Evolutionary conservation across 2,888 invertebrate genomes (phyloP), one percentile per base, ranked within the genome.

Genomic region (Cosmopolites sordidus): DNA sequence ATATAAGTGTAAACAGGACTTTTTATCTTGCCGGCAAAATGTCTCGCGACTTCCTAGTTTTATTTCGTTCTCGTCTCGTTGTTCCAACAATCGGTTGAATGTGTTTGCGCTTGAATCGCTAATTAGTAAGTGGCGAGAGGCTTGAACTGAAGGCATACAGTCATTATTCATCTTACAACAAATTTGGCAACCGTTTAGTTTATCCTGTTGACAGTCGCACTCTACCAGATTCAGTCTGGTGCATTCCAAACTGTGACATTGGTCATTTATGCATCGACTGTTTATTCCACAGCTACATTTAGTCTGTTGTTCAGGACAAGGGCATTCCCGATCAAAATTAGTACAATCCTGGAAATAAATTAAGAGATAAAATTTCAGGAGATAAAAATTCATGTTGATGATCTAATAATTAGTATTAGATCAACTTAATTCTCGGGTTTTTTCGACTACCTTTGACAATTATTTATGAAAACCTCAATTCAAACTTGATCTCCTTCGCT

Each of bases 191-290:
- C 40, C 2, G 11, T 33, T 22, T 16, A 27, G 15, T n/a, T 51
- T 62, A 12, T 60, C 64, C 3, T 43, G 11, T 6, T 66, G 59
- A 59, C 79, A 79, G 11, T 62, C 62, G 62, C 80, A 80, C 65
- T 80, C 79, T 11, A 51, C 59, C 0, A 78, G 66, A 0, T 76
- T 76, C 0, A 79, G 63, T 3, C 69, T 54, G 0, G 75, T 75
- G 62, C 79, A 80, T 62, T 79, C 79, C 0, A 74, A 71, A 1
- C 78, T 78, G 58, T 77, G 76, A 51, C 79, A 80, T 45, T 66
- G 66, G 5, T 71, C 69, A 54, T 75, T 76, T 12, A 74, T 42
- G 48, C 79, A 80, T 1, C 71, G 67, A 1, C 79, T 79, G 18
- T 75, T 75, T 37, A 78, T 65, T 0, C 78, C 79, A 60, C 79